Conservation (phyloP, 2,113 vertebrate genomes). For the Maccullochella peelii region DNA sequence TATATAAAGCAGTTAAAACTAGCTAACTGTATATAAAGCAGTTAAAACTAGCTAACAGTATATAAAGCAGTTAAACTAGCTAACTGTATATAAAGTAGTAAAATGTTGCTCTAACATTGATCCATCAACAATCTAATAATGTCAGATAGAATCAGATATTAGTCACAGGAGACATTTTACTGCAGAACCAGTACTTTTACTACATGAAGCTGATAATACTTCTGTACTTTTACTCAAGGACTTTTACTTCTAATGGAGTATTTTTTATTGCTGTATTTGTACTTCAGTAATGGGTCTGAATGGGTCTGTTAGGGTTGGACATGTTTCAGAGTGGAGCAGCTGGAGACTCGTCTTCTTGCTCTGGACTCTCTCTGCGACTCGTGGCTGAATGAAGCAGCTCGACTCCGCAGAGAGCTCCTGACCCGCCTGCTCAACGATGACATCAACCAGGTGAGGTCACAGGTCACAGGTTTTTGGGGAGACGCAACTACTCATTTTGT, state of each 20-base stretch:
- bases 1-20: too few species aligned
- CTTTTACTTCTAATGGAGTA: not conserved
- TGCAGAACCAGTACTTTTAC: not conserved
- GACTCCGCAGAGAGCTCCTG: slow-evolving; percentile 20
- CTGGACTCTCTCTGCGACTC: slow-evolving; percentile 41
- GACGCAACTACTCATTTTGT: too few species aligned
- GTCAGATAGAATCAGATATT: too few species aligned
- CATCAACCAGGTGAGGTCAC: slow-evolving; percentile 59
- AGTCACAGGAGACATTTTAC: too few species aligned
- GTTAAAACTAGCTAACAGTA: too few species aligned
- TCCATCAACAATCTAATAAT: too few species aligned
- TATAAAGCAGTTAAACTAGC: too few species aligned
- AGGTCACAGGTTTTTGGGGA: not conserved
- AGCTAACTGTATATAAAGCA: too few species aligned
- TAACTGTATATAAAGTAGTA: too few species aligned
- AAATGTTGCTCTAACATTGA: too few species aligned
- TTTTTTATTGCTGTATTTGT: not conserved
- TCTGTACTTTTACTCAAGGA: not conserved
- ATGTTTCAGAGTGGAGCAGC: slow-evolving; percentile 51
- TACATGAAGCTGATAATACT: not conserved
- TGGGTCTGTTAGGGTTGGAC: slow-evolving; percentile 15
- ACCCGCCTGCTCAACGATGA: slow-evolving; percentile 24
- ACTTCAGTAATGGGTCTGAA: not conserved
- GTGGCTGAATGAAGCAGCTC: slow-evolving; percentile 25
- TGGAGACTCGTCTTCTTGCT: slow-evolving; percentile 37